A percentile compares a stretch with the other conserved stretches of the same genome.
Conservation (phyloP, 1,140 invertebrate species). For the Bombus affinis region DNA sequence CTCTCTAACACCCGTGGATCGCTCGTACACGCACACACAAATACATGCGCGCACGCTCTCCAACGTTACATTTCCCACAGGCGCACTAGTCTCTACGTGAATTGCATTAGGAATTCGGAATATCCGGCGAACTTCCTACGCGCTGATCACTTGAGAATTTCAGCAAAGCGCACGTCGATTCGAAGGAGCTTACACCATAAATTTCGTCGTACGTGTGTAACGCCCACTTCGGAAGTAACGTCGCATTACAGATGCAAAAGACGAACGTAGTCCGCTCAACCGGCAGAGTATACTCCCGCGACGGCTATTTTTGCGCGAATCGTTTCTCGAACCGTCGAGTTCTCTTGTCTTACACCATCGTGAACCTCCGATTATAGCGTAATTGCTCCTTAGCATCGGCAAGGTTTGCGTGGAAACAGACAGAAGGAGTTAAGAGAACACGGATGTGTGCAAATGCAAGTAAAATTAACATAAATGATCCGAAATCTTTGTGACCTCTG, state of each 20-base stretch:
- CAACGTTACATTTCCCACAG: slow-evolving; percentile 66
- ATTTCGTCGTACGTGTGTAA: slow-evolving; percentile 66
- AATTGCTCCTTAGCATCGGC: not conserved
- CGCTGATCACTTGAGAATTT: slow-evolving; percentile 71
- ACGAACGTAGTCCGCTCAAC: slow-evolving; percentile 33
- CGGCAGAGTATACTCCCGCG: not conserved
- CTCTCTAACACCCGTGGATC: slow-evolving; percentile 8
- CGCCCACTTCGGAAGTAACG: slow-evolving; percentile 54
- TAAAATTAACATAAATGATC: not conserved
- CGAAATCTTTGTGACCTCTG: not conserved
- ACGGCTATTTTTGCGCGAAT: not conserved
- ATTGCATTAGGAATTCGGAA: slow-evolving; percentile 72
- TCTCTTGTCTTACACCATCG: not conserved
- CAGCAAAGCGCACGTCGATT: slow-evolving; percentile 70
- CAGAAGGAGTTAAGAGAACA: not conserved
- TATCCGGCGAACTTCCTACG: slow-evolving; percentile 69
- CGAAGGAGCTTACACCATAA: slow-evolving; percentile 71
- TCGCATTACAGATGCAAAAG: slow-evolving; percentile 58
- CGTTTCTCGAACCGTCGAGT: not conserved
- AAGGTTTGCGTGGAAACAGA: not conserved
- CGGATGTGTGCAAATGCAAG: not conserved
- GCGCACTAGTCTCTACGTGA: slow-evolving; percentile 70
- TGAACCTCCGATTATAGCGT: too few relatives aligned
- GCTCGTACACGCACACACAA: too few relatives aligned
- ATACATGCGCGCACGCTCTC: not conserved